Conservation (phyloP, 2,113 vertebrate species). For the Glaucidium brasilianum region DNA sequence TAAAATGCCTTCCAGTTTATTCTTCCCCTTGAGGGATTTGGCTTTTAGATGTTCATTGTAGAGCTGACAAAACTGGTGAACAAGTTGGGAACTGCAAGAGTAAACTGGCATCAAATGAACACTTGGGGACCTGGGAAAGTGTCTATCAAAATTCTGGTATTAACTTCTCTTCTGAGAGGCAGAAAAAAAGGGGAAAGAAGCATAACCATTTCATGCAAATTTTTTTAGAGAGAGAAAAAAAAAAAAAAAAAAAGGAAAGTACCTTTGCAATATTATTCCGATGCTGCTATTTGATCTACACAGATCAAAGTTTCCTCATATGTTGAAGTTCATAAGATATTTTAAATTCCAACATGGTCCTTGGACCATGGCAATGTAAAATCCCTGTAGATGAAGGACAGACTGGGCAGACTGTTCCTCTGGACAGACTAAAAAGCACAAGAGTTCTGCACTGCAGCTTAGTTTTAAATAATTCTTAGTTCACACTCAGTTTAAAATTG, state of each 20-base stretch:
- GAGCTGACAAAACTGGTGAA: background rate
- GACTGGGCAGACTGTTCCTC: background rate
- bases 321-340: background rate
- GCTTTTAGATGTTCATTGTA: background rate
- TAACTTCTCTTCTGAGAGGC: background rate
- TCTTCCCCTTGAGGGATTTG: background rate
- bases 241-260: background rate
- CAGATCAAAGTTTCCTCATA: background rate
- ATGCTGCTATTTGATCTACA: background rate
- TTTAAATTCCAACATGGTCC: background rate
- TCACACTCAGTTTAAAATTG: background rate
- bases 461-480: background rate
- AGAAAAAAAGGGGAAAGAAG: background rate
- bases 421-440: background rate
- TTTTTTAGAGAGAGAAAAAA: background rate
- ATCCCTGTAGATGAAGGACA: background rate
- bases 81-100: background rate
- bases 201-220: rapidly evolving
- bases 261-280: background rate
- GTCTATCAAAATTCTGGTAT: background rate
- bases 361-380: background rate
- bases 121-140: background rate
- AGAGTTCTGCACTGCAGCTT: background rate
- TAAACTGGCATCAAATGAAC: background rate
- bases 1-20: background rate